Conservation (phyloP, 2,113 vertebrate genomes). For the Tragelaphus scriptus region DNA sequence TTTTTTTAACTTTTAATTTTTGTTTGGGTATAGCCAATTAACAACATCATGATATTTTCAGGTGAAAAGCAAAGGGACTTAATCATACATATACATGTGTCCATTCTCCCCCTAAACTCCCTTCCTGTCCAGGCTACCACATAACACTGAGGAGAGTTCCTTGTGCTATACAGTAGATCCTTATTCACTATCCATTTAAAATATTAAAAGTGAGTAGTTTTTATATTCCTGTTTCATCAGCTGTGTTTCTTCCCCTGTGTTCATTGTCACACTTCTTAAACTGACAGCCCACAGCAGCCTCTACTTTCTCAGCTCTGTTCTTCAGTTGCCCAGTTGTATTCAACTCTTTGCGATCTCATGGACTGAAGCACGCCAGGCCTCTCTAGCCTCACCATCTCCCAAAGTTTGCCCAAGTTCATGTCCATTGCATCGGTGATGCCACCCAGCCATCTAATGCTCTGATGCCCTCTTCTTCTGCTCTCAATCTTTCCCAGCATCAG, state of each 20-base stretch:
- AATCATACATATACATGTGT: neutral
- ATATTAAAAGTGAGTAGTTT: neutral
- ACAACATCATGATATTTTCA: neutral
- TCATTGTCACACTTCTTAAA: neutral
- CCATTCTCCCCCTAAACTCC: neutral
- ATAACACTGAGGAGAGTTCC: neutral
- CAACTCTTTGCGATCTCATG: neutral
- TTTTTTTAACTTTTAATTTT: neutral
- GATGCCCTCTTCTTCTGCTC: neutral
- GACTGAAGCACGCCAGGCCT: neutral
- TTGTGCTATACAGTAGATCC: neutral
- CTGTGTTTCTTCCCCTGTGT: neutral
- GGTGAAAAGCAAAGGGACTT: neutral
- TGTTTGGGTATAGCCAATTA: neutral
- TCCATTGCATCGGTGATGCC: neutral
- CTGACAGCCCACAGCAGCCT: neutral
- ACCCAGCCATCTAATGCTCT: neutral
- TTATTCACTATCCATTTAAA: neutral
- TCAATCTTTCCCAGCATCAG: neutral
- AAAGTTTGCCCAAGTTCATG: neutral
- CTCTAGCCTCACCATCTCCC: neutral
- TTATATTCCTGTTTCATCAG: neutral
- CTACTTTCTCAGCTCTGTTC: neutral
- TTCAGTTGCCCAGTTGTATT: neutral
- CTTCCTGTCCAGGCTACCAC: accelerated